Base-by-base conservation (phyloP, 2,113 vertebrate genomes). In the Phodopus roborovskii region DNA sequence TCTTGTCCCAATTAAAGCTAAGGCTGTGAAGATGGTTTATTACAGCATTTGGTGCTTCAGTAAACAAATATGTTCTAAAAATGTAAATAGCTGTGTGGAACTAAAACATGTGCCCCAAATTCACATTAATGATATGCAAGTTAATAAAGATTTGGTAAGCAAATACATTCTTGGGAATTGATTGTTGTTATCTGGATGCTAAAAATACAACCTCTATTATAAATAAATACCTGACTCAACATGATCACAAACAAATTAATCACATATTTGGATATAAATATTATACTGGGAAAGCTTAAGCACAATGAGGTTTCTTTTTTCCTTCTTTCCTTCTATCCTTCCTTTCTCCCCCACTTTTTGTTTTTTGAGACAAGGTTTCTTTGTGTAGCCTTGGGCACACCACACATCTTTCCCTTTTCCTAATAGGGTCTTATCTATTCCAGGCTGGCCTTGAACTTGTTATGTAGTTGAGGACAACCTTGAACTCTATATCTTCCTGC, bases 21-120 rank as follows among this genome's bases (percentile, higher is more conserved):
- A 90, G 78, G 58, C 86, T 62, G 1, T 92, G 73, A 81, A 33
- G 64, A 85, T 68, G 90, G 53, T 89, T 94, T 86, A 95, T 96
- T 10, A 56, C 1, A 83, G n/a, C 85, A 78, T 78, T 88, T 91
- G 81, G 81, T 94, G 56, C 74, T 45, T 84, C 84, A 82, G 77
- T 84, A 96, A 96, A 91, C 78, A 95, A 92, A 90, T 19, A 90
- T 93, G 77, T 39, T 94, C 75, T 92, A 91, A 97, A 95, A 96
- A 83, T 66, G 24, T 81, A 97, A 96, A 91, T 88, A 95, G 73
- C 74, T 91, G 20, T 88, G 30, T 74, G 88, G 86, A 96, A 87
- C 28, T 79, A 97, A 94, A 91, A 90, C 77, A 89, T 15, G 24
- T 75, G 87, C 56, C 73, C 68, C 81, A 91, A 94, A 82, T 70